Evolutionary conservation across 2,113 vertebrate species (phyloP).

Genomic region (Eudyptes chrysolophus): DNA sequence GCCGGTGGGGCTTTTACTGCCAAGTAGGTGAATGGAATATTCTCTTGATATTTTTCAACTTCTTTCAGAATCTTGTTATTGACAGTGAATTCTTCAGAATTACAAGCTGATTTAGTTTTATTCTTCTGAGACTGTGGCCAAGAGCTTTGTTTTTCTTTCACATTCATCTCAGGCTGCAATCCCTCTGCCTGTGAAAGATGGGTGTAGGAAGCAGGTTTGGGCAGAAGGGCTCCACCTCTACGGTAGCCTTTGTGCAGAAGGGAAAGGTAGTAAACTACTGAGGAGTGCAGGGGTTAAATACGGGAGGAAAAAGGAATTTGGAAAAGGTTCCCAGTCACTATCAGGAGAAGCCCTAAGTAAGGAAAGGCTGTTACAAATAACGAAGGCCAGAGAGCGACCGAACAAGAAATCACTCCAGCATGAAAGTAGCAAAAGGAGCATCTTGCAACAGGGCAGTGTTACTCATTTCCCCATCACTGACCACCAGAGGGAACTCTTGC

Average conservation of each 20-base stretch:
- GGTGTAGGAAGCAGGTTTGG: neutral
- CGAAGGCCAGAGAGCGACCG: neutral
- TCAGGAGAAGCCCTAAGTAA: neutral
- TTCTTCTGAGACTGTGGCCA: neutral
- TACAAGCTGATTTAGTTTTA: neutral
- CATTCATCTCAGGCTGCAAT: neutral
- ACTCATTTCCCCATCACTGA: neutral
- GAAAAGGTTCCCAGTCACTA: neutral
- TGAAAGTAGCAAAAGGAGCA: neutral
- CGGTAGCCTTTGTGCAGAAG: neutral
- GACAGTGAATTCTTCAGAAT: neutral
- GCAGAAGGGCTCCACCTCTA: neutral
- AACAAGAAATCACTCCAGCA: neutral
- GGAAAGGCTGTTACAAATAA: neutral
- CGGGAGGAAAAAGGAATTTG: neutral
- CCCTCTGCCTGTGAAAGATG: neutral
- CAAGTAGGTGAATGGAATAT: neutral
- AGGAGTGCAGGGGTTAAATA: neutral
- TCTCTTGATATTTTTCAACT: neutral
- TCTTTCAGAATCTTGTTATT: neutral
- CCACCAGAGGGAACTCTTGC: constrained; percentile 32
- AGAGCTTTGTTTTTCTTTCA: neutral
- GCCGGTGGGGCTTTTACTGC: neutral
- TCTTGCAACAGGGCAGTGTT: neutral
- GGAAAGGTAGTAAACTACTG: neutral